Conservation (phyloP, 2,113 vertebrate species). For the Cromileptes altivelis region DNA sequence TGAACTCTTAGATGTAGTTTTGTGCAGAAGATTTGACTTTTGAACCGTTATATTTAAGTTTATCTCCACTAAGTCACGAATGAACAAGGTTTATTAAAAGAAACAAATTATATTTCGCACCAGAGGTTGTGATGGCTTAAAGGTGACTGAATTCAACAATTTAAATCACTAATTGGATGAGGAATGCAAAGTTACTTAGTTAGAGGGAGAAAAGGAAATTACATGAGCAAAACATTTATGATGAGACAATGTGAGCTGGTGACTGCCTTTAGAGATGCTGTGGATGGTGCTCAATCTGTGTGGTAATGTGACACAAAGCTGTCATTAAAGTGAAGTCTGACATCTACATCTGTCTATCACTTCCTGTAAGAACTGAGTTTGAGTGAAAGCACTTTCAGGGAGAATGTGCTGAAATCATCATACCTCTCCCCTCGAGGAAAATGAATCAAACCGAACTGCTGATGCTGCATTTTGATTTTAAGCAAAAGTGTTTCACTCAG, state of each 20-base stretch:
- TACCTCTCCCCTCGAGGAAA: neutral
- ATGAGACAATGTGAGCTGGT: neutral
- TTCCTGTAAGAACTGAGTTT: neutral
- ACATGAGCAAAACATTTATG: neutral
- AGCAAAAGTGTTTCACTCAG: conserved; percentile 30
- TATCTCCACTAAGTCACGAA: neutral
- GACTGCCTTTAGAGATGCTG: neutral
- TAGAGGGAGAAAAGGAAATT: neutral
- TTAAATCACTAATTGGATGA: conserved; percentile 27
- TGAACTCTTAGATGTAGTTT: neutral
- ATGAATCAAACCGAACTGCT: conserved; percentile 34
- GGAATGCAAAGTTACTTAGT: neutral
- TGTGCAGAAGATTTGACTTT: neutral
- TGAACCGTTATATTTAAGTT: neutral
- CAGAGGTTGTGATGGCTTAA: neutral
- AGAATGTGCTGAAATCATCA: conserved; percentile 13
- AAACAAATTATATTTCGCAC: neutral
- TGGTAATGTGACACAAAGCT: neutral
- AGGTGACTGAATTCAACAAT: neutral
- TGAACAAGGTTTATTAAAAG: neutral
- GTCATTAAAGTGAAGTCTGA: neutral
- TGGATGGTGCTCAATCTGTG: neutral
- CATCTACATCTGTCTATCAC: neutral
- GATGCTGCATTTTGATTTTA: conserved; percentile 49
- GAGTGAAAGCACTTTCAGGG: conserved; percentile 10